phyloP scores from a whole-genome alignment of 2,113 vertebrate genomes.

The Ictalurus furcatus region DNA sequence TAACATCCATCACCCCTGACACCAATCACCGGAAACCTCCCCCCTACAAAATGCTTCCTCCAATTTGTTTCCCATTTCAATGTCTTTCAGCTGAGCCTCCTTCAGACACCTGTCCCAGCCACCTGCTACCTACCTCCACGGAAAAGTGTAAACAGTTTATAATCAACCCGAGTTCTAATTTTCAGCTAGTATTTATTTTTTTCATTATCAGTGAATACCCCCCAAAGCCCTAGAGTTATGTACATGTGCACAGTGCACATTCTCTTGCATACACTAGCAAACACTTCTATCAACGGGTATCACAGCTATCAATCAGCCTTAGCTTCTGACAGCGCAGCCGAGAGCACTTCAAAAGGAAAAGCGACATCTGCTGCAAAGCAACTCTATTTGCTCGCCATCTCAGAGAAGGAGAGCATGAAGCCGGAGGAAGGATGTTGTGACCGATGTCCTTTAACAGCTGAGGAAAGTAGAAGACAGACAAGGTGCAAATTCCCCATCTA shows the following conservation, averaged over 20 bases:
- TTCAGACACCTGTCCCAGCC: constrained; percentile 64
- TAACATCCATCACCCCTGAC: constrained; percentile 55
- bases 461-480: not conserved
- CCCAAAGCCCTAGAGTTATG: not conserved
- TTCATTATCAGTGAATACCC: not conserved
- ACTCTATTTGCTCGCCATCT: constrained; percentile 65
- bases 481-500: not conserved
- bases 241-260: not conserved
- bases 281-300: constrained; percentile 40
- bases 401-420: constrained; percentile 43
- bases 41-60: constrained; percentile 51
- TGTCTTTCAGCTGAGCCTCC: constrained; percentile 58
- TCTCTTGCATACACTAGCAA: not conserved
- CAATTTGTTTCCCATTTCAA: constrained; percentile 60
- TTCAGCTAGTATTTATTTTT: constrained; percentile 38
- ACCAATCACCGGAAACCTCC: constrained; percentile 54
- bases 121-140: constrained; percentile 58
- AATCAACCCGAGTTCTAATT: constrained; percentile 52
- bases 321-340: constrained; percentile 57
- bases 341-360: constrained; percentile 61
- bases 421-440: constrained; percentile 33
- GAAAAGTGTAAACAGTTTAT: constrained; percentile 54
- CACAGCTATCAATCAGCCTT: constrained; percentile 65
- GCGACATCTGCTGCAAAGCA: constrained; percentile 61
- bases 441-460: constrained; percentile 17